Conservation (phyloP, 1,140 invertebrate species). For the Panulirus ornatus region DNA sequence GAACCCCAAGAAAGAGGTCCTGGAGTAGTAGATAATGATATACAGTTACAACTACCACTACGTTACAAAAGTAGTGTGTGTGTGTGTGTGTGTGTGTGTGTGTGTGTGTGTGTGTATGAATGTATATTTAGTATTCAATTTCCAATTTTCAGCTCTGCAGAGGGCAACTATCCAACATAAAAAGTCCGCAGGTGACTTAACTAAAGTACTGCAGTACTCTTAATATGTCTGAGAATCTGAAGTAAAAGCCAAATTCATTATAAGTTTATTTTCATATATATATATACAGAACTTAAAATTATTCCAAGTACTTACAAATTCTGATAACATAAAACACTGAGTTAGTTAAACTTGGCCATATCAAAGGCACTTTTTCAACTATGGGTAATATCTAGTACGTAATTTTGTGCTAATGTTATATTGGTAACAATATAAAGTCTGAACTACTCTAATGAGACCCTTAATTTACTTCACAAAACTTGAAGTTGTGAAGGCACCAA, state of each 20-base stretch:
- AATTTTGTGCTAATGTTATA: neutral
- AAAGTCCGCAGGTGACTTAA: too few species aligned
- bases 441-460: neutral
- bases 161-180: too few species aligned
- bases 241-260: neutral
- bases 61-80: too few species aligned
- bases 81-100: too few species aligned
- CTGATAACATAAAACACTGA: neutral
- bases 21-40: too few species aligned
- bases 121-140: too few species aligned
- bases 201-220: too few species aligned
- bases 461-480: neutral
- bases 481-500: constrained; percentile 16
- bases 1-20: too few species aligned
- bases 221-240: too few species aligned
- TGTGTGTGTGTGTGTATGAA: too few species aligned
- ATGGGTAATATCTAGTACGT: neutral
- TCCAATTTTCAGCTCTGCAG: too few species aligned
- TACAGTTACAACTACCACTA: too few species aligned
- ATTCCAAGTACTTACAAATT: neutral
- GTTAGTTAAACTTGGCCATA: constrained; percentile 5
- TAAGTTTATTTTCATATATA: neutral
- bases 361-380: constrained; percentile 8
- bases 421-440: neutral
- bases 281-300: neutral